Evolutionary conservation across 2,113 vertebrate genomes (phyloP), one percentile per base, ranked within the genome.

Genomic region (Hippocampus comes): DNA sequence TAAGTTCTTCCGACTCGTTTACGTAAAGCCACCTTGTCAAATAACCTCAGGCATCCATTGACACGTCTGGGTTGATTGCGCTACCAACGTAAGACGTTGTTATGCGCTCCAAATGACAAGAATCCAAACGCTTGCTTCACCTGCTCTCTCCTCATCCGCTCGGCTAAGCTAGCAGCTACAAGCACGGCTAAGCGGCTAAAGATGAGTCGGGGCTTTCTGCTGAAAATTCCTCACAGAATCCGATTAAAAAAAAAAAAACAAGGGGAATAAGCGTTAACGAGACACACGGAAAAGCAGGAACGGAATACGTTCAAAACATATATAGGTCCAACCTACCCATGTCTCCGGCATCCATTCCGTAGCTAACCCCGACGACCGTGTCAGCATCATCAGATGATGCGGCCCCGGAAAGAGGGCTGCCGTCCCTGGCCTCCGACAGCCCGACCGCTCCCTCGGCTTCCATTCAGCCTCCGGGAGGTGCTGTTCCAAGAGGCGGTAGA

Each of bases 371-470:
- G 23, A 91, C 79, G 20, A 91, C 90, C 67, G 91, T 84, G 78
- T 91, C 91, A 72, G 80, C 82, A 85, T 93, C 92, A 71, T 93
- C 92, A 79, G 92, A 91, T 82, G 90, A 89, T 82, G 87, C 78
- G 82, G 87, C 89, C 70, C 72, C 89, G 75, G 91, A 91, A 21
- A 91, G 79, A 72, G 90, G 85, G 74, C 91, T 93, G 79, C 78
- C 88, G 81, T 93, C 91, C 86, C 88, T 74, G 91, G 89, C 91
- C 90, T 93, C 91, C 82, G 88, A 88, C 84, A 90, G 84, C 86
- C 92, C 90, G 81, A 85, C 84, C 89, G 91, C 91, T 91, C 89
- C 92, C 88, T 92, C 92, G 78, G 88, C 90, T 86, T 93, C 92
- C 92, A 93, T 93, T 91, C 91, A 90, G 84, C 78, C 83, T 86